Evolutionary conservation across 2,113 vertebrate genomes (phyloP).

Genomic region (Epinephelus fuscoguttatus): DNA sequence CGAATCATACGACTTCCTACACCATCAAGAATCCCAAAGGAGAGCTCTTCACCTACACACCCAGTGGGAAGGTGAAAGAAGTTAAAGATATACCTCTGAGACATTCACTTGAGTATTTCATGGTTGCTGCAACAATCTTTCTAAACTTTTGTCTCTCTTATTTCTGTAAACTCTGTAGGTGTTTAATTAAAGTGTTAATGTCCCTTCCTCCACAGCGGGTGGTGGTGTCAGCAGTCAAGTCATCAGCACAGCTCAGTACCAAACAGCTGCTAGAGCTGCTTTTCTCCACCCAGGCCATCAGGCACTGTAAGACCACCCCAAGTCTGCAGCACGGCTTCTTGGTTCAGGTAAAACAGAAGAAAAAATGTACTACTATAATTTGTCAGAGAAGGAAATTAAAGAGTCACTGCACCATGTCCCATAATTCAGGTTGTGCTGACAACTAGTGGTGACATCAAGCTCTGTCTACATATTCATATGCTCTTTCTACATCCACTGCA

Average conservation of each 20-base stretch:
- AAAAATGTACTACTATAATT: background rate
- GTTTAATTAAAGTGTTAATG: conserved; percentile 9
- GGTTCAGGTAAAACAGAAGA: conserved; percentile 87
- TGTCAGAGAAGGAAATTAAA: background rate
- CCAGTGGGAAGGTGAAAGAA: conserved; percentile 87
- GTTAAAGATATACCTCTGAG: background rate
- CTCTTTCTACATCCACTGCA: too few relatives aligned
- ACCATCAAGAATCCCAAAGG: conserved; percentile 91
- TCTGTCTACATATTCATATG: too few relatives aligned
- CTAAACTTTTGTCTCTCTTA: background rate
- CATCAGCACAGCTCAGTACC: conserved; percentile 82
- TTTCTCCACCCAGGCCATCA: conserved; percentile 86
- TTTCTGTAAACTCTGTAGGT: background rate
- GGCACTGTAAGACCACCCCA: conserved; percentile 93
- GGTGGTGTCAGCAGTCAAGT: conserved; percentile 78
- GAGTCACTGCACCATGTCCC: background rate
- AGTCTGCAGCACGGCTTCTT: conserved; percentile 95
- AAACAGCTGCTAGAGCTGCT: conserved; percentile 86
- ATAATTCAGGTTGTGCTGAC: background rate
- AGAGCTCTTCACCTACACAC: conserved; percentile 90
- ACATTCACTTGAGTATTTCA: background rate
- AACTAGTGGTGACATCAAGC: background rate
- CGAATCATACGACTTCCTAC: conserved; percentile 89
- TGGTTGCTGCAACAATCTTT: background rate
- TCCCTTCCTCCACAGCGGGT: conserved; percentile 74